Evolutionary conservation across 2,113 vertebrate species (phyloP), one percentile per base, ranked within the genome.

Genomic region (Australoheros scitulus): DNA sequence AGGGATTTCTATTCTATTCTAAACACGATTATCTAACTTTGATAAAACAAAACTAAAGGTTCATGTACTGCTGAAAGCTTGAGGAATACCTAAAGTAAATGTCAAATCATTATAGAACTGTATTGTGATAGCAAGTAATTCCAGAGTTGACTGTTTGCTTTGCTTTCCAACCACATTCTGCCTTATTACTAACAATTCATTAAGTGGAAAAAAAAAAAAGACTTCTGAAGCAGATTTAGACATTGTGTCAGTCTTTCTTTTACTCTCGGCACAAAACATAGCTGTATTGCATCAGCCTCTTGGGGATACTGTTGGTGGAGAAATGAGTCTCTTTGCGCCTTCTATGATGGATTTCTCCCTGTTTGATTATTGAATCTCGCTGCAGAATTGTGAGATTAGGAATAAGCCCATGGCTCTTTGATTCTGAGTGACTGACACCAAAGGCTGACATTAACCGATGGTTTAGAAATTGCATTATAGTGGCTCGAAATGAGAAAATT

Each of bases 361-460:
- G 61, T 91, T 85, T 91, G 86, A 89, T 88, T 84, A 85, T 87
- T 82, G 86, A 83, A 87, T 77, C 80, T 68, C 7, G 8, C n/a
- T 64, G 82, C 82, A 58, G 84, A 59, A 79, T 85, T 47, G 83
- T 47, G 55, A 87, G 84, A 88, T 87, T 79, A 80, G 75, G 60
- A 91, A 78, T 76, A 87, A 77, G 38, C 81, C 80, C 34, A 24
- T 1, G 64, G 83, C 76, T 64, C 64, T 90, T 86, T 92, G 83
- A 89, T 88, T 86, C 60, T 22, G 61, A 70, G 61, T 79, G 79
- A 88, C 77, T 72, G 81, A 87, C 65, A 79, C 22, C 58, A 56
- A 61, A 7, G 61, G 65, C 50, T 38, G 70, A 80, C 17, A 22
- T 68, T 87, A 79, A 55, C 47, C 41, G 59, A 87, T 85, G 82